Conservation (phyloP, 2,797 vertebrate genomes). For the Acrocephalus scirpaceus region DNA sequence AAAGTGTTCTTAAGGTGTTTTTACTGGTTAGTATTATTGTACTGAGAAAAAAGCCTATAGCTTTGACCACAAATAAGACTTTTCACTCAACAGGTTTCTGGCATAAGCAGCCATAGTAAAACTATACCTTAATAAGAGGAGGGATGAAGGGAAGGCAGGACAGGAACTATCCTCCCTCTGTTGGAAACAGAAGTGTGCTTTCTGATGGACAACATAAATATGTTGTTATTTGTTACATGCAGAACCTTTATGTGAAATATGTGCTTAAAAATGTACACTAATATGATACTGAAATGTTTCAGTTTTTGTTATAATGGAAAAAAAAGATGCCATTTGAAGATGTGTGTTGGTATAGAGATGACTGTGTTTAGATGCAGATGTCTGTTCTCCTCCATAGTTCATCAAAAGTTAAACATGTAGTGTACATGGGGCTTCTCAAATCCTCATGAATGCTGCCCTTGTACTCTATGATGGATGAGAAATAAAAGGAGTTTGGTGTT, state of each 20-base stretch:
- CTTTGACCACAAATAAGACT: not conserved
- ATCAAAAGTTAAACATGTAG: not conserved
- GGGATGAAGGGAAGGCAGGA: not conserved
- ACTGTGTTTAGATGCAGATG: not conserved
- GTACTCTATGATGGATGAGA: not conserved
- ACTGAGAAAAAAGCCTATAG: not conserved
- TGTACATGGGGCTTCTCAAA: not conserved
- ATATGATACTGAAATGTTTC: not conserved
- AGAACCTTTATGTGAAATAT: not conserved
- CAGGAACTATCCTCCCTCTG: not conserved
- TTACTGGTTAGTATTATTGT: not conserved
- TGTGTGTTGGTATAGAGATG: not conserved
- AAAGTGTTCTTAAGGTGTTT: not conserved
- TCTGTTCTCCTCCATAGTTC: not conserved
- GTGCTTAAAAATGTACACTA: not conserved
- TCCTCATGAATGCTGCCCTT: not conserved
- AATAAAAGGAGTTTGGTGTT: not conserved
- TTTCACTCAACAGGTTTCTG: not conserved
- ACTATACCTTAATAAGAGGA: not conserved
- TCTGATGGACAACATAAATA: not conserved
- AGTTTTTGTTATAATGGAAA: not conserved
- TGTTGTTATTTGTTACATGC: not conserved
- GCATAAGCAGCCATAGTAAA: not conserved
- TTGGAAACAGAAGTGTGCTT: not conserved
- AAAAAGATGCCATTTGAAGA: rapidly evolving